Evolutionary conservation across 2,888 invertebrate genomes (phyloP), one percentile per base, ranked within the genome.

Genomic region (Anarsia innoxiella): DNA sequence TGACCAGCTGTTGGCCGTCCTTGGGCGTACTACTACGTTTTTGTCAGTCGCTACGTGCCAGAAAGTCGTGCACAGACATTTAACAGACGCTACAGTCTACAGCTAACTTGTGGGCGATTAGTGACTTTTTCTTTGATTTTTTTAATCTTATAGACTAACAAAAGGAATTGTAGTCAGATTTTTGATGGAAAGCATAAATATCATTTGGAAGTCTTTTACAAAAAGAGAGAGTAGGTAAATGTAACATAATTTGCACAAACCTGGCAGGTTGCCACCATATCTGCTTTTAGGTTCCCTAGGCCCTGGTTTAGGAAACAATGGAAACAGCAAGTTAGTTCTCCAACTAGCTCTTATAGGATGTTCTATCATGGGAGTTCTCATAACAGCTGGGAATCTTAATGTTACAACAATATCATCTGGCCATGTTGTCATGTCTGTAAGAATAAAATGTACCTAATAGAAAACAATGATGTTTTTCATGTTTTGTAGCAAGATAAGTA

Each of bases 321-420:
- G 90, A 70, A 89, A 94, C 34, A 91, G 66, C 9, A 89, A 73
- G 64, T 90, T 88, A 1, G 94, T 95, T 29, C 87, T 78, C 94
- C 94, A 95, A 48, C 83, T 82, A 12, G 78, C 74, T 40, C 70
- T 66, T 9, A 83, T 40, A 0, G 84, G 84, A 48, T 84, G 80
- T 49, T 69, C 80, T 27, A 74, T 39, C 64, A 61, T 75, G 3
- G 64, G 75, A 23, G 76, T 86, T 45, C 90, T 80, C 64, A 89
- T 83, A 39, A 91, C 89, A 9, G 88, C 88, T 5, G 91, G 91
- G 64, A 90, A 91, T 32, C 91, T 86, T 32, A 91, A 56, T 1
- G 86, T 68, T 16, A 89, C 76, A 14, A 73, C 62, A 15, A 91
- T 75, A 28, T 89, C 65, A 6, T 85, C 64, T 0, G 88, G 88